Evolutionary conservation across 2,113 vertebrate species (phyloP).

Genomic region (Lepus americanus): DNA sequence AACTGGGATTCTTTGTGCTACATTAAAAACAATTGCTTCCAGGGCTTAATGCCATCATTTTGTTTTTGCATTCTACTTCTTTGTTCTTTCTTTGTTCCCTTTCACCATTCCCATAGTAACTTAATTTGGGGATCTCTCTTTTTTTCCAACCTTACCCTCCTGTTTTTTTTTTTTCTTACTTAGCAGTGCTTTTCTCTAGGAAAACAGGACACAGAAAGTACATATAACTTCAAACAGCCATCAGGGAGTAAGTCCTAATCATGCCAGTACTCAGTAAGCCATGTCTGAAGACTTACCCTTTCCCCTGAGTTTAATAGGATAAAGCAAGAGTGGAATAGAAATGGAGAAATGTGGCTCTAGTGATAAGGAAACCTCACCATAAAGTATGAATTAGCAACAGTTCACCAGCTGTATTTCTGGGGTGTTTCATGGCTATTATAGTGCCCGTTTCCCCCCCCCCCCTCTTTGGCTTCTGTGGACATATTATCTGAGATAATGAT

Average conservation of each 20-base stretch:
- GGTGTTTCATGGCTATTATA: conserved; percentile 82
- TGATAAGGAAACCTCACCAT: conserved; percentile 87
- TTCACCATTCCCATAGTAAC: not conserved
- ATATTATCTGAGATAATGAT: conserved; percentile 81
- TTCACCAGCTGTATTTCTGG: conserved; percentile 80
- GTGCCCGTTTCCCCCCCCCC: too few relatives aligned
- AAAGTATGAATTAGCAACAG: conserved; percentile 85
- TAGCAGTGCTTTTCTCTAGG: conserved; percentile 52
- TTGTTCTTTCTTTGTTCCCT: not conserved
- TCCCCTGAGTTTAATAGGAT: conserved; percentile 87
- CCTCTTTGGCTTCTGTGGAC: conserved; percentile 82
- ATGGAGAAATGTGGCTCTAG: conserved; percentile 86
- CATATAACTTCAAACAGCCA: conserved; percentile 78
- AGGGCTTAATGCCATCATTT: not conserved
- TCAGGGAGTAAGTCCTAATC: conserved; percentile 84
- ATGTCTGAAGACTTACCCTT: conserved; percentile 82
- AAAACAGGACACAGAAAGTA: conserved; percentile 73
- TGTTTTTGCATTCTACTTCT: not conserved
- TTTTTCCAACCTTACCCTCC: not conserved
- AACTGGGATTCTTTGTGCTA: not conserved
- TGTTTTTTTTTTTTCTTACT: not conserved
- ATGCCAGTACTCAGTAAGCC: conserved; percentile 82
- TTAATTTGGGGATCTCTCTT: not conserved
- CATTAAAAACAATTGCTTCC: conserved; percentile 11
- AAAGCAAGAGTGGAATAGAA: conserved; percentile 83